A percentile compares a stretch with the other conserved stretches of the same genome.
These are phyloP conservation scores for Chaetorhynchus papuensis DNA, from an alignment of 2,113 vertebrate species.

Conservation along the genomic window DNA sequence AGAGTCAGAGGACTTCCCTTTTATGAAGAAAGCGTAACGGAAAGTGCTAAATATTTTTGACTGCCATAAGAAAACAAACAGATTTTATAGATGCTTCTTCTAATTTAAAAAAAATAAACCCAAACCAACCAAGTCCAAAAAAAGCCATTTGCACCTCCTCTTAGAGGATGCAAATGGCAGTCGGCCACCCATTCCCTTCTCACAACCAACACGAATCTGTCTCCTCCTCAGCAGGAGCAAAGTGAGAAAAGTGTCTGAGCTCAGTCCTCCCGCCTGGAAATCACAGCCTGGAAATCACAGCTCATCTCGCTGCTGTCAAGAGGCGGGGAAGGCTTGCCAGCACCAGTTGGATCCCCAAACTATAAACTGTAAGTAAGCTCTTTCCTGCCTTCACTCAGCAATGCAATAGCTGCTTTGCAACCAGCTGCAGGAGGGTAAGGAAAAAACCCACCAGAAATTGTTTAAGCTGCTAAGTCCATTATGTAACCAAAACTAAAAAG, in stretches of 20 bases:
- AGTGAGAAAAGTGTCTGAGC: background rate
- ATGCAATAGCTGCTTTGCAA: background rate
- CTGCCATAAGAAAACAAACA: background rate
- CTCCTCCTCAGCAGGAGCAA: background rate
- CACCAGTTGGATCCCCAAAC: background rate
- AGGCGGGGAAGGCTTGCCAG: background rate
- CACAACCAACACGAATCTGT: background rate
- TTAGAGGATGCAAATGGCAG: background rate
- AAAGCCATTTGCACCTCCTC: background rate
- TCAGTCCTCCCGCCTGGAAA: background rate
- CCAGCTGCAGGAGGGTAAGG: background rate
- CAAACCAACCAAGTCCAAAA: background rate
- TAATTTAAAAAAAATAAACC: background rate
- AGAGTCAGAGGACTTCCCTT: background rate
- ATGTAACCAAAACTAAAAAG: background rate
- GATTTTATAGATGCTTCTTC: background rate
- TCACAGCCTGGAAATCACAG: constrained; percentile 34
- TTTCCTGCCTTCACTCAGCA: background rate
- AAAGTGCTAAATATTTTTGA: background rate
- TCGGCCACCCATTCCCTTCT: background rate
- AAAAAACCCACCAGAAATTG: background rate
- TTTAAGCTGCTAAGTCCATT: background rate
- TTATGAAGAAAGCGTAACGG: accelerated
- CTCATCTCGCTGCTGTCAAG: background rate
- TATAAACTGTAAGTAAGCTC: background rate